Base-by-base conservation (phyloP, 2,888 invertebrate genomes). In the Torymus texanus region DNA sequence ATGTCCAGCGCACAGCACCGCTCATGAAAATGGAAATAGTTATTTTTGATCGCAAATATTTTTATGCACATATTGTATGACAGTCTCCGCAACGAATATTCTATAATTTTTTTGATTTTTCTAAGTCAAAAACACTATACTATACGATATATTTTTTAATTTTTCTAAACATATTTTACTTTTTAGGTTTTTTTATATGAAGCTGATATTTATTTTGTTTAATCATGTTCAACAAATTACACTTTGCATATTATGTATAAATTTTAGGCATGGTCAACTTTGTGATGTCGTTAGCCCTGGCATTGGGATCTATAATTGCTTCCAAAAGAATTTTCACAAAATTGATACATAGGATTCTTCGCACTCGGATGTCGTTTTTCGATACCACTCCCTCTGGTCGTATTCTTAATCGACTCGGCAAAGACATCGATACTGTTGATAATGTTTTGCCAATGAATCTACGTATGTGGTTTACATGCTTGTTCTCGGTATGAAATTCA, bases 341-440 rank as follows among this genome's bases (percentile, higher is more conserved):
- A 82, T 90, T 94, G 84, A 90, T 95, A 83, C 84, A 87, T 72
- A 91, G 91, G 85, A 91, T 94, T 83, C 91, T 95, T 74, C 92
- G 92, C 85, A 93, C 92, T 85, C 94, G 94, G 80, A 92, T 93
- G 91, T 92, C 92, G 83, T 95, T 95, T 91, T 95, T 95, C 90
- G 94, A 95, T 89, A 91, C 93, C 83, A 93, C 94, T 83, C 95
- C 95, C 10, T 86, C 92, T 82, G 95, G 95, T 87, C 92, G 95
- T 86, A 92, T 95, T 84, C 91, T 95, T 73, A 93, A 94, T 90
- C 92, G 94, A 84, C 94, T 94, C 89, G 92, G 93, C 84, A 93
- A 93, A 91, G 95, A 95, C 90, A 91, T 94, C 86, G 93, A 93
- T 86, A 92, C 92, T 83, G 88, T 94, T 85, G 94, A 95, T 90